Percentiles rank a stretch among this genome's conserved stretches.
These are phyloP conservation scores for Patagioenas fasciata DNA, from an alignment of 2,113 vertebrate species.

Conservation along the genomic window DNA sequence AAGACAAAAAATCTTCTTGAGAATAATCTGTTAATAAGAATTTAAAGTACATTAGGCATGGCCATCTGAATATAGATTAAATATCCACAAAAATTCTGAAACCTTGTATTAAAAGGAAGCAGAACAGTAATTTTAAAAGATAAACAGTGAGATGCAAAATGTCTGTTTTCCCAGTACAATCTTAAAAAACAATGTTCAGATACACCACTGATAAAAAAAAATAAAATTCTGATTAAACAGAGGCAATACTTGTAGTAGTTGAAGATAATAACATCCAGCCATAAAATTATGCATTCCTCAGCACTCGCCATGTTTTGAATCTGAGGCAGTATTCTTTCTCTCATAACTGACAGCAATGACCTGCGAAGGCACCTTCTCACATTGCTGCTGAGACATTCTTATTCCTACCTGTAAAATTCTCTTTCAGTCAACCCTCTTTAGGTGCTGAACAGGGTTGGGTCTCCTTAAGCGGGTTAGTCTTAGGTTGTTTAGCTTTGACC, in stretches of 20 bases:
- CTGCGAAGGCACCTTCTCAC: background rate
- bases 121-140: background rate
- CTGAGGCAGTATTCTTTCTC: background rate
- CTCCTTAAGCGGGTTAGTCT: background rate
- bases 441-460: background rate
- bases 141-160: background rate
- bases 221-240: background rate
- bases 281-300: background rate
- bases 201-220: background rate
- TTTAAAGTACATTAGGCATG: background rate
- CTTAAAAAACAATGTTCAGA: background rate
- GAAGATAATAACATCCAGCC: background rate
- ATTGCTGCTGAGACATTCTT: background rate
- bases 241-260: background rate
- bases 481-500: background rate
- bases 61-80: background rate
- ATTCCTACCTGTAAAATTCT: background rate
- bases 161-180: background rate
- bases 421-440: background rate
- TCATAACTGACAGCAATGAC: background rate
- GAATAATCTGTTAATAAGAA: background rate
- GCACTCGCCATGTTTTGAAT: background rate
- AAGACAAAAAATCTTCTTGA: background rate
- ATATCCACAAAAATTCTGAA: background rate
- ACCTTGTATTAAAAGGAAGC: background rate